Conservation (phyloP, 92 coral and sea anemone genomes). For the Actinernus sp. region DNA sequence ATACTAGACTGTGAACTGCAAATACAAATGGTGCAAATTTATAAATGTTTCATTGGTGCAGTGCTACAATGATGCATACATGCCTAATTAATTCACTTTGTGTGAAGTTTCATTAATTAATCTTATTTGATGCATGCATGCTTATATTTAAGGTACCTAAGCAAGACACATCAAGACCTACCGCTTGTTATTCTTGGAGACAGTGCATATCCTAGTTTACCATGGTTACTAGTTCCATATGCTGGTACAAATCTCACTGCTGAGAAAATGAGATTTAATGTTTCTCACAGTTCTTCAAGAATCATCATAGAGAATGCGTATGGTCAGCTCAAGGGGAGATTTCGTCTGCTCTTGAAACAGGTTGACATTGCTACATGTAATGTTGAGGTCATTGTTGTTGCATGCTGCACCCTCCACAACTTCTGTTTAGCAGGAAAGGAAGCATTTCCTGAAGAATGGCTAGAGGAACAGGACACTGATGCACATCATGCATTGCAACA, state of each 20-base stretch:
- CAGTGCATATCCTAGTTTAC: too few relatives aligned
- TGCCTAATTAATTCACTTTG: too few relatives aligned
- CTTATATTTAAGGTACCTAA: constrained; percentile 22
- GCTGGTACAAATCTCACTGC: constrained; percentile 35
- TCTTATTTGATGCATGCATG: too few relatives aligned
- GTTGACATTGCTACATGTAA: constrained; percentile 36
- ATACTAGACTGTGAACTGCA: too few relatives aligned
- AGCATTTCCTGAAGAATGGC: constrained; percentile 54
- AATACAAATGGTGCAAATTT: too few relatives aligned
- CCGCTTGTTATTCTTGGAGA: too few relatives aligned
- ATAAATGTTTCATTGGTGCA: too few relatives aligned
- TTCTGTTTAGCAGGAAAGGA: constrained; percentile 39
- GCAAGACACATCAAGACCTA: constrained; percentile 10
- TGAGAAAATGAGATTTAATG: constrained; percentile 22
- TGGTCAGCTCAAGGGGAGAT: constrained; percentile 54
- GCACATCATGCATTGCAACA: too few relatives aligned
- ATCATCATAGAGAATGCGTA: constrained; percentile 43
- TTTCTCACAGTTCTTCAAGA: constrained; percentile 43
- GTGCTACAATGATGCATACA: too few relatives aligned
- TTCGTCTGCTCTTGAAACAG: constrained; percentile 35
- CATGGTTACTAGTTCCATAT: constrained; percentile 49
- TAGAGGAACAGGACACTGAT: constrained; percentile 7
- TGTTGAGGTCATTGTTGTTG: constrained; percentile 38
- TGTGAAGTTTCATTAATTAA: too few relatives aligned
- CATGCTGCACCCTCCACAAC: constrained; percentile 57